Conservation (phyloP, 2,888 invertebrate genomes). For the Lasioglossum villosulum region DNA sequence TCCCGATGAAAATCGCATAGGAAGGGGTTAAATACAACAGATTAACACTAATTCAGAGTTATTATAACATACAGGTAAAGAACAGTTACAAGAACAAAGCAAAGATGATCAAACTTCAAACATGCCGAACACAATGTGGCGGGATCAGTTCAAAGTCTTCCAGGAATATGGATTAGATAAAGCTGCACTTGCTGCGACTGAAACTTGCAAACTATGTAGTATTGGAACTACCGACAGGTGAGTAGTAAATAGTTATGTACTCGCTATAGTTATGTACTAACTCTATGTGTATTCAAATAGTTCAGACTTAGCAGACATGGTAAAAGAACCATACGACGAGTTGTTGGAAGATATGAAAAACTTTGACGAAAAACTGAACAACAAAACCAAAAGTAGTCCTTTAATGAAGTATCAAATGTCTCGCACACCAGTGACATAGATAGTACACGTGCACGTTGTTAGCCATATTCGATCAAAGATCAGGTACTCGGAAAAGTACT, state of each 20-base stretch:
- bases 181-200: constrained; percentile 61
- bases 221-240: constrained; percentile 34
- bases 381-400: neutral
- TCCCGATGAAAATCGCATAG: neutral
- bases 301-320: constrained; percentile 58
- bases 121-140: constrained; percentile 58
- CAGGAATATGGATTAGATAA: constrained; percentile 71
- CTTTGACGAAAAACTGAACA: constrained; percentile 62
- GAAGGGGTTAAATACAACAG: neutral
- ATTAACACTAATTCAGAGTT: neutral
- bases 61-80: neutral
- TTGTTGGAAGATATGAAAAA: constrained; percentile 69
- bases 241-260: neutral
- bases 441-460: neutral
- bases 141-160: constrained; percentile 65
- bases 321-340: constrained; percentile 66
- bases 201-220: constrained; percentile 62
- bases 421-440: neutral
- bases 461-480: neutral
- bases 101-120: neutral
- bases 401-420: neutral
- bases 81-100: neutral
- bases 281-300: constrained; percentile 31
- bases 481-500: no score
- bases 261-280: neutral